These are phyloP conservation scores for Heliconius melpomene DNA, from an alignment of 1,140 invertebrate genomes.

Conservation along the genomic window DNA sequence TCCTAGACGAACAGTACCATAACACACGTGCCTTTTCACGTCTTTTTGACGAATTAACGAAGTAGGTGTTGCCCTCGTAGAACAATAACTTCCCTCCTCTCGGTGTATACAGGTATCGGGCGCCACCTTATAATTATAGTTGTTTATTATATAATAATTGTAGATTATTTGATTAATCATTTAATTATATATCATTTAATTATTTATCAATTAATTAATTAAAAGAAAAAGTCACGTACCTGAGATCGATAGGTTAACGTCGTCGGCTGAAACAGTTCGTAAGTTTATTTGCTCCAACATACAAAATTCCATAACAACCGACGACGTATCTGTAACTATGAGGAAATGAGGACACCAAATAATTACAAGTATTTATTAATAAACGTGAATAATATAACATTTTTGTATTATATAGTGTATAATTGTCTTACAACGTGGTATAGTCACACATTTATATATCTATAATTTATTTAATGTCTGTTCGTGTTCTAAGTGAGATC, in stretches of 20 bases:
- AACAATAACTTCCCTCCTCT: conserved; percentile 59
- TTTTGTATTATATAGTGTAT: background rate
- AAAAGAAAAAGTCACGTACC: conserved; percentile 20
- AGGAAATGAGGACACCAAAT: background rate
- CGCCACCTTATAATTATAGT: conserved; percentile 49
- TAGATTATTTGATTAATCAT: background rate
- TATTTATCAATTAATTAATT: too few relatives aligned
- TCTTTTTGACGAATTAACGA: conserved; percentile 60
- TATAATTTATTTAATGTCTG: background rate
- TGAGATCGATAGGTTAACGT: conserved; percentile 17
- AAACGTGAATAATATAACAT: background rate
- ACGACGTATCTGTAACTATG: background rate
- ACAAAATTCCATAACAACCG: conserved; percentile 5
- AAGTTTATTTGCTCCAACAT: background rate
- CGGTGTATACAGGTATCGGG: conserved; percentile 56
- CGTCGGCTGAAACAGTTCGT: conserved; percentile 5
- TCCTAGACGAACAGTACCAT: conserved; percentile 70
- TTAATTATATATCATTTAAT: background rate
- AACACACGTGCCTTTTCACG: conserved; percentile 52
- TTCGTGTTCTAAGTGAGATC: background rate
- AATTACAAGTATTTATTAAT: background rate
- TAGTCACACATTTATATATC: background rate
- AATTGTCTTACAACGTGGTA: background rate
- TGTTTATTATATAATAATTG: conserved; percentile 31
- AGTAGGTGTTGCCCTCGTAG: conserved; percentile 65